Conservation (phyloP, 2,888 invertebrate species). For the Acrobasis repandana region DNA sequence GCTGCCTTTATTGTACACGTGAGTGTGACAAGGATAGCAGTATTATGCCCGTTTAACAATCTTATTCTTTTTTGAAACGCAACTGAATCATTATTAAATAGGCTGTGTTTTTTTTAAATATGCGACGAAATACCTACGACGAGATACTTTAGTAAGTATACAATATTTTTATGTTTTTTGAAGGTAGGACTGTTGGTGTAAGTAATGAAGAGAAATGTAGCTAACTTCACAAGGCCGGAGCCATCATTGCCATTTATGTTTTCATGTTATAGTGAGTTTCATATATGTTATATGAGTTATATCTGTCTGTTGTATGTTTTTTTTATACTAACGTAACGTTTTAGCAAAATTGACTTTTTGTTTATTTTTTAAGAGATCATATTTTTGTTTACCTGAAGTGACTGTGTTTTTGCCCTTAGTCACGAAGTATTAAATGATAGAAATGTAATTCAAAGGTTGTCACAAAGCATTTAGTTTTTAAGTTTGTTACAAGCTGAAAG, state of each 20-base stretch:
- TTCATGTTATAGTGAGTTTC: slow-evolving; percentile 28
- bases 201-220: slow-evolving; percentile 35
- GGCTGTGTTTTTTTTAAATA: neutral
- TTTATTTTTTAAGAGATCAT: slow-evolving; percentile 24
- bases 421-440: slow-evolving; percentile 31
- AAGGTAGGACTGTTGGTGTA: neutral
- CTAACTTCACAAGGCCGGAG: slow-evolving; percentile 30
- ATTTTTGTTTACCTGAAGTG: slow-evolving; percentile 27
- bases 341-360: slow-evolving; percentile 27
- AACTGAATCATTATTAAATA: neutral
- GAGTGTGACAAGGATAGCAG: too few relatives aligned
- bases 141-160: neutral
- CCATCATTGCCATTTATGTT: slow-evolving; percentile 34
- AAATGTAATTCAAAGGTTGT: slow-evolving; percentile 46
- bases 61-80: neutral
- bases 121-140: neutral
- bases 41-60: too few relatives aligned
- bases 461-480: slow-evolving; percentile 64
- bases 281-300: slow-evolving; percentile 20
- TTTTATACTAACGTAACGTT: slow-evolving; percentile 31
- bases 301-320: slow-evolving; percentile 26
- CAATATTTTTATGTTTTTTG: neutral
- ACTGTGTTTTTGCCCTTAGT: slow-evolving; percentile 22
- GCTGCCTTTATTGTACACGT: too few relatives aligned
- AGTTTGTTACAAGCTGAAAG: slow-evolving; percentile 49